Evolutionary conservation across 2,113 vertebrate genomes (phyloP).

Genomic region (Hystrix brachyura): DNA sequence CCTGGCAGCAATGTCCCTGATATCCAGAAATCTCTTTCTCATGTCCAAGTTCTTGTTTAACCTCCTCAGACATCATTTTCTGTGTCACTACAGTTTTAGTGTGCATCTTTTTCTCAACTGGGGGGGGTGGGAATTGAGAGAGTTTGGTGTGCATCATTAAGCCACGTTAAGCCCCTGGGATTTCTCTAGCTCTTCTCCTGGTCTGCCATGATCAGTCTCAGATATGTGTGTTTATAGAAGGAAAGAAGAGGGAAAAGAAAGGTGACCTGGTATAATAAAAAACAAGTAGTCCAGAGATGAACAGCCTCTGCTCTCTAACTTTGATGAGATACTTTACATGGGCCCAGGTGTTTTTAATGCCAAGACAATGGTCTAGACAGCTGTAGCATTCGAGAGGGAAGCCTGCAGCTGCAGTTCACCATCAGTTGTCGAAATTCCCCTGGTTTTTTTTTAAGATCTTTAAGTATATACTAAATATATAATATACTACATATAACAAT

Average conservation of each 20-base stretch:
- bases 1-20: constrained; percentile 73
- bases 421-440: background rate
- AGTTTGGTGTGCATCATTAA: constrained; percentile 75
- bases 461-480: background rate
- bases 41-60: constrained; percentile 68
- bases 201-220: constrained; percentile 53
- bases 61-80: constrained; percentile 78
- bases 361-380: background rate
- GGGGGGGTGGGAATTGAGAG: background rate
- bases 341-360: background rate
- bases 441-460: background rate
- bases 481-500: background rate
- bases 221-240: constrained; percentile 60
- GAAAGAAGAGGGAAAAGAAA: background rate
- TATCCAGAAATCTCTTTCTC: constrained; percentile 80
- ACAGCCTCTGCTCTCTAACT: background rate
- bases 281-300: background rate
- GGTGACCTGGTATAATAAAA: background rate
- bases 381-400: background rate
- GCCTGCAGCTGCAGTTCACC: background rate
- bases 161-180: constrained; percentile 51
- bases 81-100: constrained; percentile 72
- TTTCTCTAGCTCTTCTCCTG: constrained; percentile 66
- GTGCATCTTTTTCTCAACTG: constrained; percentile 62
- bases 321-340: background rate